Evolutionary conservation across 1,140 invertebrate species (phyloP), one percentile per base, ranked within the genome.

Genomic region (Archivesica marissinica): DNA sequence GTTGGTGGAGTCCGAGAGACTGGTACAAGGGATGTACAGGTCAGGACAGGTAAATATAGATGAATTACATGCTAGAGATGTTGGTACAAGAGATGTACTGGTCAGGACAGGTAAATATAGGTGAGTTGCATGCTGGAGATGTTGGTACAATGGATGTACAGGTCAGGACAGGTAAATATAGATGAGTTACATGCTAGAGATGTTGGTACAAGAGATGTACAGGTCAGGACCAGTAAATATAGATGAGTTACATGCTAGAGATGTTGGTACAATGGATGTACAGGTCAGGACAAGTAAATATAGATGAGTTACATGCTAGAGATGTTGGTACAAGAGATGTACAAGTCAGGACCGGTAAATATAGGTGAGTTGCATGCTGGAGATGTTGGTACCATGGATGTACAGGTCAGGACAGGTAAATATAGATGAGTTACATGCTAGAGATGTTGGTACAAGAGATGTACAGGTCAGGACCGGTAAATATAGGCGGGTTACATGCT

Each of bases 191-290:
- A 23, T 11, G 95, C 95, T 30, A 95, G 96, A 89, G 88, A 90
- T 20, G 90, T 92, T 91, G 95, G 95, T 9, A 92, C 96, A 72
- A 87, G 90, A 54, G 96, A 95, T 7, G 92, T 96, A 44, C 91
- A 95, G 85, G 96, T 96, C 11, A 87, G 94, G 54, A 96, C 96
- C n/a, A 96, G 96, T 56, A 96, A 96, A 92, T 96, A 93, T 88
- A 93, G 94, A 94, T 94, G 86, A 38, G 54, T 52, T 28, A 33
- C n/a, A n/a, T n/a, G n/a, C n/a, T n/a, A n/a, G n/a, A n/a, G n/a
- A n/a, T n/a, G n/a, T n/a, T n/a, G n/a, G n/a, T n/a, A n/a, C n/a
- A n/a, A n/a, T n/a, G n/a, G n/a, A n/a, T n/a, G n/a, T n/a, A n/a
- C n/a, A n/a, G n/a, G n/a, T n/a, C n/a, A 61, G 15, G 35, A 47